These are phyloP conservation scores for Lysandra coridon DNA, from an alignment of 2,888 invertebrate species.

Conservation along the genomic window DNA sequence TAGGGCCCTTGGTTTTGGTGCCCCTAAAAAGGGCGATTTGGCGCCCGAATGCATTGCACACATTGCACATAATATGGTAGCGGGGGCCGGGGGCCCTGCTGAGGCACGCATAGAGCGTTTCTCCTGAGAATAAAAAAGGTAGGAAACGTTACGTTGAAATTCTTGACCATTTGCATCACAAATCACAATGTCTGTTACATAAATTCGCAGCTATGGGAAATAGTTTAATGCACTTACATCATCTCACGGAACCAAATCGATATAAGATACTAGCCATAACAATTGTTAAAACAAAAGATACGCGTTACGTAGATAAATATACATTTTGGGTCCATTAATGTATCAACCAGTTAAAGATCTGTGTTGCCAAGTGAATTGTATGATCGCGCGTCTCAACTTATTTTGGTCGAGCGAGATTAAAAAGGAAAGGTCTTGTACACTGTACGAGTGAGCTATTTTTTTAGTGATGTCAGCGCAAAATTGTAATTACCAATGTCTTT, in stretches of 20 bases:
- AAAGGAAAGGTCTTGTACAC: conserved; percentile 17
- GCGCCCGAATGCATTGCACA: too few relatives aligned
- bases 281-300: background rate
- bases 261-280: background rate
- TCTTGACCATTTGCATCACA: background rate
- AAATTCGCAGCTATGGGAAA: conserved; percentile 1
- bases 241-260: conserved; percentile 11
- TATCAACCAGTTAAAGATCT: background rate
- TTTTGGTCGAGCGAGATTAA: conserved; percentile 22
- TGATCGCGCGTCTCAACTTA: background rate
- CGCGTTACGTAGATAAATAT: background rate
- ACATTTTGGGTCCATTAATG: background rate
- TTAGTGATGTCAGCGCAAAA: background rate
- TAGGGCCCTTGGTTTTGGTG: too few relatives aligned
- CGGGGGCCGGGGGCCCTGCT: too few relatives aligned
- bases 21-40: too few relatives aligned
- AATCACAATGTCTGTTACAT: background rate
- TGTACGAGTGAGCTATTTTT: background rate
- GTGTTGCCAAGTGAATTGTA: background rate
- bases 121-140: background rate
- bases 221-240: conserved; percentile 2
- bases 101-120: too few relatives aligned
- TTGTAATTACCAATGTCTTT: background rate
- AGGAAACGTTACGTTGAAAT: background rate
- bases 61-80: too few relatives aligned